Evolutionary conservation across 1,140 invertebrate genomes (phyloP), one percentile per base, ranked within the genome.

Genomic region (Drosophila navojoa): DNA sequence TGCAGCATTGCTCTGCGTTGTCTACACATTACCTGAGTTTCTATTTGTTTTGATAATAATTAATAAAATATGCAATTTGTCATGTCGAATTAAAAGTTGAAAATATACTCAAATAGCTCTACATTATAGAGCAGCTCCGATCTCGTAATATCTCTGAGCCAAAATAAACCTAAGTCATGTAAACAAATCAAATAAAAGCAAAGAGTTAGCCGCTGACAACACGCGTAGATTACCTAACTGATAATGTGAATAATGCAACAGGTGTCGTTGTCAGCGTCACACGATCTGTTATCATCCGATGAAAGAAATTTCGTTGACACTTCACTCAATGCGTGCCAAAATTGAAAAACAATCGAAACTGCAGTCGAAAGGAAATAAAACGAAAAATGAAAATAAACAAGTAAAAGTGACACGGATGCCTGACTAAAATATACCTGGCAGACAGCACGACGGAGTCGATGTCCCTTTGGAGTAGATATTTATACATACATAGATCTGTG

Each of bases 241-340:
- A 66, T 19, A 42, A 9, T 25, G 60, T 86, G 75, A 86, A 86
- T 82, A 86, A 86, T 86, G 79, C 76, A 86, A 66, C 73, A 79
- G 58, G 76, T 82, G 82, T 86, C 72, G 79, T 53, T 45, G 70
- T 54, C 44, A 42, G 32, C 72, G 59, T 80, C 49, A 69, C 73
- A 81, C 60, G 68, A 75, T 81, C 71, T 76, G 25, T 67, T 62
- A 81, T 81, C 82, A 80, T 50, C 44, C 62, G 60, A 63, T 69
- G 58, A 82, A 86, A 79, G 71, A 86, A 82, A 86, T 86, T 85
- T 58, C 4, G 35, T 69, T 53, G 73, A 62, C 81, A 72, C 75
- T 81, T 86, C 67, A 54, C 13, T 32, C 40, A 58, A 59, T 71
- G 72, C 76, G 82, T 86, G 82, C 82, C 82, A 84, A 84, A 85